Conservation (phyloP, 2,113 vertebrate genomes). For the Marmota monax region DNA sequence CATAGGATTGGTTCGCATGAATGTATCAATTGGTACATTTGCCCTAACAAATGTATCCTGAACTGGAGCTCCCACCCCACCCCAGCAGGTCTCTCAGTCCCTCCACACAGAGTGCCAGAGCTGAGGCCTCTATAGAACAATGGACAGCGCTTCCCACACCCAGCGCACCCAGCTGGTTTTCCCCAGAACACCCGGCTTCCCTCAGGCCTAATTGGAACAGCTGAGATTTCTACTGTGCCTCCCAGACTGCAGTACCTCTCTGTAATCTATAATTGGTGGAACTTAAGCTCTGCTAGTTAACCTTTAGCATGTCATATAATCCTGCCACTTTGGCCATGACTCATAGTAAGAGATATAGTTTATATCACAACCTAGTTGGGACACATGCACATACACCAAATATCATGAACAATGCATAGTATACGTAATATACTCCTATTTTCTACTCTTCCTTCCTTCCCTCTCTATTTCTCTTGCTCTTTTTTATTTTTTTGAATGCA, state of each 20-base stretch:
- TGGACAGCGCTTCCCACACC: background rate
- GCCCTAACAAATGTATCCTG: too few species aligned
- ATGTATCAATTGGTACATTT: background rate
- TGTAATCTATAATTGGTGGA: background rate
- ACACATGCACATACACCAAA: background rate
- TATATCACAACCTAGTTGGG: background rate
- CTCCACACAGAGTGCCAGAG: background rate
- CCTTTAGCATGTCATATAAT: background rate
- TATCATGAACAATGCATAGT: background rate
- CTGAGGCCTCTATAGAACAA: background rate
- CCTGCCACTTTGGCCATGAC: background rate
- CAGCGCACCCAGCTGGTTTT: background rate
- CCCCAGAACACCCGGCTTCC: background rate
- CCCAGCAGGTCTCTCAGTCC: background rate
- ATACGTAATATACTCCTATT: background rate
- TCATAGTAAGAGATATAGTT: background rate
- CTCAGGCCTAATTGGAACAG: background rate
- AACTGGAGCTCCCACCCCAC: background rate
- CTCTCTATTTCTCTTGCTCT: background rate
- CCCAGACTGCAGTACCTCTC: background rate
- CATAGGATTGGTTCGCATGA: rapidly evolving
- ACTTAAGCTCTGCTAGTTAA: background rate
- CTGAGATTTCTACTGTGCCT: background rate
- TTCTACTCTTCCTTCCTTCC: background rate
- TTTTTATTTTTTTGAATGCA: background rate